Conservation (phyloP, 2,113 vertebrate genomes). For the Lepus europaeus region DNA sequence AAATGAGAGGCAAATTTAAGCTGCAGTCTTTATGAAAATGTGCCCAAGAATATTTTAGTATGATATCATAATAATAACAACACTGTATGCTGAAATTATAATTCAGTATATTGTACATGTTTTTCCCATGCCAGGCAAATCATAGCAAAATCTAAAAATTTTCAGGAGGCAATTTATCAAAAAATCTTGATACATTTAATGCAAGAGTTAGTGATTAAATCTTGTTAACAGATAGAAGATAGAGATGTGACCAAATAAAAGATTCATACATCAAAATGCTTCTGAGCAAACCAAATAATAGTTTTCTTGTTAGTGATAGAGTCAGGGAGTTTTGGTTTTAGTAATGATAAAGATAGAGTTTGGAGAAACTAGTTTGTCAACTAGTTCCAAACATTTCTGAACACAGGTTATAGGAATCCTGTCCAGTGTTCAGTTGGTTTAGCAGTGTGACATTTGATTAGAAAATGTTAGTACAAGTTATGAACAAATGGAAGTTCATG, state of each 20-base stretch:
- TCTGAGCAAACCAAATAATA: not conserved
- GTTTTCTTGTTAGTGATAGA: not conserved
- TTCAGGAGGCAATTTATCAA: not conserved
- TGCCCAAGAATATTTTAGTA: not conserved
- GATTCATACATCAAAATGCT: not conserved
- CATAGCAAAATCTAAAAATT: not conserved
- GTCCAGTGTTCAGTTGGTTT: not conserved
- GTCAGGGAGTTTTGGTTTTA: not conserved
- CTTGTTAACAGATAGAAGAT: not conserved
- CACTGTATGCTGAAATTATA: not conserved
- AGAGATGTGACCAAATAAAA: not conserved
- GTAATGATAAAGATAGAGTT: not conserved
- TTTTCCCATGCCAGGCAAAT: not conserved
- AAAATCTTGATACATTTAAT: not conserved
- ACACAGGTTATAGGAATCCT: not conserved
- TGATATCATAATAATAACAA: not conserved
- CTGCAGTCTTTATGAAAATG: not conserved
- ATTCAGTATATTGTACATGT: not conserved
- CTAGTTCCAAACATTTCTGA: not conserved
- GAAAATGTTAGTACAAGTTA: not conserved
- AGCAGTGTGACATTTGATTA: not conserved
- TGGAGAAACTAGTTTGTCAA: not conserved
- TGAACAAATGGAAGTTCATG: not conserved
- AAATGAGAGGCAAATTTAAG: slow-evolving; percentile 16
- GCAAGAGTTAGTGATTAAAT: not conserved